phyloP scores from a whole-genome alignment of 2,888 invertebrate species.

The Synergus laeviventris region DNA sequence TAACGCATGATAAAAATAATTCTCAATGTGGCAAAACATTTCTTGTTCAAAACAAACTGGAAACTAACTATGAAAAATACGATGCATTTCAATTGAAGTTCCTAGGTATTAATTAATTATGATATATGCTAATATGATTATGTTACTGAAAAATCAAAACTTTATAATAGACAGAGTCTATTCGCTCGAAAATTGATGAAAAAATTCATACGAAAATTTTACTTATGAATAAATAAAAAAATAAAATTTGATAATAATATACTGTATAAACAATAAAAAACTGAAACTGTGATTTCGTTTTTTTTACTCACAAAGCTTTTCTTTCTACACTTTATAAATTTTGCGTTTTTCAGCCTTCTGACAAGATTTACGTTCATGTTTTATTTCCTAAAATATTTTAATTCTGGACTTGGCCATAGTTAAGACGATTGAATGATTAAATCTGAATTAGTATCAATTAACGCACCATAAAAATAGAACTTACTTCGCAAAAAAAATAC shows the following conservation, averaged over 20 bases:
- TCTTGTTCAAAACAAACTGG: neutral
- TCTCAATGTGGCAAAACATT: neutral
- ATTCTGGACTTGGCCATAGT: neutral
- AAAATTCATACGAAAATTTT: too few species aligned
- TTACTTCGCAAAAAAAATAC: neutral
- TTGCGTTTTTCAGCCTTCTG: neutral
- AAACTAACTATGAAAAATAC: too few species aligned
- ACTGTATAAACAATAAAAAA: neutral
- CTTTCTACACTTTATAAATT: neutral
- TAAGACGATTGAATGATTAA: neutral
- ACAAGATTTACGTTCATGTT: neutral
- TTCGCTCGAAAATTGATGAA: too few species aligned
- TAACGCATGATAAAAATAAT: neutral
- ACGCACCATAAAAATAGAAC: neutral
- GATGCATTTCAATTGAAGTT: too few species aligned
- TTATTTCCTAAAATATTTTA: neutral
- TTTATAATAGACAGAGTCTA: too few species aligned
- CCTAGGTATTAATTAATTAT: too few species aligned
- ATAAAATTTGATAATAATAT: neutral
- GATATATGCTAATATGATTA: too few species aligned
- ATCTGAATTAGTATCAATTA: slow-evolving; percentile 2
- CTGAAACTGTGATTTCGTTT: neutral
- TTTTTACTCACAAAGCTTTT: neutral
- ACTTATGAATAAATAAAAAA: too few species aligned
- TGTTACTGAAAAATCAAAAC: too few species aligned